Conservation (phyloP, 2,888 invertebrate species). For the Agonopterix arenella region DNA sequence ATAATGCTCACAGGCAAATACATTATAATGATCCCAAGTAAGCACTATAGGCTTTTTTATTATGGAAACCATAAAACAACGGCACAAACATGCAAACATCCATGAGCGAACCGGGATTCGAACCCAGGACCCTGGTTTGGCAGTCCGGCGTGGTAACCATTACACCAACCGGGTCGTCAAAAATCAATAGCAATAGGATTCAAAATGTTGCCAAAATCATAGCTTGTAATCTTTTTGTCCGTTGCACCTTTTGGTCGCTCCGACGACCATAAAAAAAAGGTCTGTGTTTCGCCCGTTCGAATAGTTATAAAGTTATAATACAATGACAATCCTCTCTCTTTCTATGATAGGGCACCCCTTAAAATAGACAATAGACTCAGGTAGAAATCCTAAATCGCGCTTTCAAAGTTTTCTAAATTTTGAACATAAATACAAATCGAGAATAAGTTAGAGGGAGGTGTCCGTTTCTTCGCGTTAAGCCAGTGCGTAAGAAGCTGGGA, state of each 20-base stretch:
- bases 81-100: too few relatives aligned
- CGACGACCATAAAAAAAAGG: not conserved
- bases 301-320: constrained; percentile 9
- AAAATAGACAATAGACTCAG: constrained; percentile 44
- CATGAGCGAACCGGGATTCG: too few relatives aligned
- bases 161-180: too few relatives aligned
- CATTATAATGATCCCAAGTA: too few relatives aligned
- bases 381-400: constrained; percentile 51
- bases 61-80: too few relatives aligned
- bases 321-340: constrained; percentile 25
- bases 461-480: constrained; percentile 66
- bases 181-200: too few relatives aligned
- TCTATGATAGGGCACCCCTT: constrained; percentile 21
- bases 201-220: too few relatives aligned
- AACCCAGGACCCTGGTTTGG: too few relatives aligned
- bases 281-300: not conserved
- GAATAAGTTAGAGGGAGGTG: constrained; percentile 25
- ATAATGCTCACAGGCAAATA: too few relatives aligned
- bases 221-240: too few relatives aligned
- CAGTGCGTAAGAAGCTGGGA: constrained; percentile 52
- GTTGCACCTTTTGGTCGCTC: not conserved
- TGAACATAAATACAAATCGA: constrained; percentile 22
- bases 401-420: constrained; percentile 34
- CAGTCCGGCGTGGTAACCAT: too few relatives aligned
- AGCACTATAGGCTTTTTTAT: too few relatives aligned